A percentile compares a stretch with the other conserved stretches of the same genome.
These are phyloP conservation scores for Tetheella fluctuosa DNA, from an alignment of 2,888 invertebrate genomes.

Conservation along the genomic window DNA sequence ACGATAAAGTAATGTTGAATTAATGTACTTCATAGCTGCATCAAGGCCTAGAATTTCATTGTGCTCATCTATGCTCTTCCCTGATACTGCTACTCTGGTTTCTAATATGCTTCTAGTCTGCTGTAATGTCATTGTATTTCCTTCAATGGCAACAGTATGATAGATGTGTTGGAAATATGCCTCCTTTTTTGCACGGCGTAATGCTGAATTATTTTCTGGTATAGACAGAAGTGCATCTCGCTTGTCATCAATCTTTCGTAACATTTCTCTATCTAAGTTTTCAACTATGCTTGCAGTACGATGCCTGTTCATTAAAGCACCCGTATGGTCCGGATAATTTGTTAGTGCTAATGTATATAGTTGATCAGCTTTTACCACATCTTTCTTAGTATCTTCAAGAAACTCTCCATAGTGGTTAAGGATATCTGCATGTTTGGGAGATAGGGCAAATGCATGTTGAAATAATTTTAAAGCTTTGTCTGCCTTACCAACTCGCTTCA, in stretches of 20 bases:
- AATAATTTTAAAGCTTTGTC: constrained; percentile 94
- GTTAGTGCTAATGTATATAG: constrained; percentile 93
- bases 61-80: constrained; percentile 97
- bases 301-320: constrained; percentile 91
- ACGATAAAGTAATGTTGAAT: constrained; percentile 90
- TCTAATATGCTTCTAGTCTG: constrained; percentile 96
- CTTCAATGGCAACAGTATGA: constrained; percentile 98
- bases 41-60: constrained; percentile 98
- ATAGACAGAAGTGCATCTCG: constrained; percentile 91
- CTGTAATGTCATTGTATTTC: constrained; percentile 97
- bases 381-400: constrained; percentile 92
- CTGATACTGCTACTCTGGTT: constrained; percentile 89
- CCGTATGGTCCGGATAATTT: constrained; percentile 92
- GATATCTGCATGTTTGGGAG: constrained; percentile 96
- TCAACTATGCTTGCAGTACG: constrained; percentile 95
- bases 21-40: constrained; percentile 96
- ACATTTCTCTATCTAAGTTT: constrained; percentile 91
- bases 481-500: constrained; percentile 91
- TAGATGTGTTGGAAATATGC: constrained; percentile 98
- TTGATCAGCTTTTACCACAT: constrained; percentile 95
- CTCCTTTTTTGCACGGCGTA: constrained; percentile 95
- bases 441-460: constrained; percentile 95
- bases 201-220: constrained; percentile 90
- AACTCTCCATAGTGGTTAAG: constrained; percentile 97
- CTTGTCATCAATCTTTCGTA: constrained; percentile 92